phyloP scores from a whole-genome alignment of 2,113 vertebrate genomes.

The Rhombomys opimus region DNA sequence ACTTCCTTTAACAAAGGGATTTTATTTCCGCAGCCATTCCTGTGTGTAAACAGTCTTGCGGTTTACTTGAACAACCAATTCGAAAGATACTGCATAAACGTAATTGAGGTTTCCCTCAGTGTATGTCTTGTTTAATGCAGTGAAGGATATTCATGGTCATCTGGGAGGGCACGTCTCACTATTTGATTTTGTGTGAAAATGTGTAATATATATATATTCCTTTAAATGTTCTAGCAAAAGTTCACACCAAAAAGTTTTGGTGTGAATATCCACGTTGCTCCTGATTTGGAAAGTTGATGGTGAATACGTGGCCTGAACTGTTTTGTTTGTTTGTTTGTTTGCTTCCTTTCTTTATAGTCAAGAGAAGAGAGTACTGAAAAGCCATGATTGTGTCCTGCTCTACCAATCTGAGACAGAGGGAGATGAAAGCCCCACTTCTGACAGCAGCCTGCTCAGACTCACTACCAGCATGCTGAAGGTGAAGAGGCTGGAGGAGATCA shows the following conservation, averaged over 20 bases:
- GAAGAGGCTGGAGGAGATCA: slow-evolving; percentile 89
- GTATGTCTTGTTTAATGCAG: not conserved
- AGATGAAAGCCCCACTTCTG: slow-evolving; percentile 34
- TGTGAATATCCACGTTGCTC: not conserved
- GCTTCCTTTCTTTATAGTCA: slow-evolving; percentile 81
- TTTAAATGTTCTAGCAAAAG: not conserved
- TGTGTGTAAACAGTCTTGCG: not conserved
- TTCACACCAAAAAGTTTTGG: not conserved
- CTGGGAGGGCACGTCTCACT: not conserved
- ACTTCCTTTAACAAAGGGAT: not conserved
- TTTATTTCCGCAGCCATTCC: not conserved
- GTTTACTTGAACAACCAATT: not conserved
- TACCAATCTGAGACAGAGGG: slow-evolving; percentile 79
- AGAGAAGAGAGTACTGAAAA: slow-evolving; percentile 77
- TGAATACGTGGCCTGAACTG: not conserved
- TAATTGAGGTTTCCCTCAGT: not conserved
- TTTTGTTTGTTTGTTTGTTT: slow-evolving; percentile 53
- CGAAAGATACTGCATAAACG: not conserved
- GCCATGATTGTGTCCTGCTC: slow-evolving; percentile 72
- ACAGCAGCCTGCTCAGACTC: slow-evolving; percentile 72
- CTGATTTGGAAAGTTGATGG: not conserved
- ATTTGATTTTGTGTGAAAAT: slow-evolving; percentile 45
- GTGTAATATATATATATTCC: not conserved
- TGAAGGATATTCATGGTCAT: not conserved
- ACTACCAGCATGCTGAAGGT: slow-evolving; percentile 86